These are phyloP conservation scores for Numenius phaeopus DNA, from an alignment of 2,797 vertebrate genomes.

Conservation along the genomic window DNA sequence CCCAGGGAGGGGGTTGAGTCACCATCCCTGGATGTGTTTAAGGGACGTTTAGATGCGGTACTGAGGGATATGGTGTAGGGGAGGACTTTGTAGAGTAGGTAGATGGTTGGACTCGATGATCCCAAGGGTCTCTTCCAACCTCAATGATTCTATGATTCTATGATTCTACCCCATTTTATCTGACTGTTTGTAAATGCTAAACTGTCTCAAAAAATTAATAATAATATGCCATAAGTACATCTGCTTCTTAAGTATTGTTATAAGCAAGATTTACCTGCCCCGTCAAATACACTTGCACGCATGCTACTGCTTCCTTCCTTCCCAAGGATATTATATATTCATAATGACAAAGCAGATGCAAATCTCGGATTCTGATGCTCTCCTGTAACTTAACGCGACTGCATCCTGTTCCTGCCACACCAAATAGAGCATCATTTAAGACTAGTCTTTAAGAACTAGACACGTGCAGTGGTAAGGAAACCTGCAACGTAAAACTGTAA, in stretches of 20 bases:
- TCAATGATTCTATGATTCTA: too few species aligned
- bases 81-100: too few species aligned
- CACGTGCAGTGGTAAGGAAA: background rate
- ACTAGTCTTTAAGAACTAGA: background rate
- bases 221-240: background rate
- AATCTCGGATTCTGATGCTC: background rate
- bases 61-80: too few species aligned
- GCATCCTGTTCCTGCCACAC: background rate
- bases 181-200: background rate
- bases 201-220: background rate
- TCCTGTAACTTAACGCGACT: background rate
- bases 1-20: too few species aligned
- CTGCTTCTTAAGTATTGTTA: background rate
- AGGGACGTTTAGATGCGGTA: too few species aligned
- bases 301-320: background rate
- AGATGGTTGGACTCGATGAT: too few species aligned
- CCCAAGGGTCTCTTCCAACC: too few species aligned
- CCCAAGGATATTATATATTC: background rate
- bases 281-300: background rate
- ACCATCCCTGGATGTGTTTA: too few species aligned
- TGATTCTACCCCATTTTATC: background rate
- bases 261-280: background rate
- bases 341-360: constrained; percentile 26
- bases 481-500: background rate
- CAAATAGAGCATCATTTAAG: background rate